phyloP scores from a whole-genome alignment of 1,140 invertebrate species.

The Papilio polytes region DNA sequence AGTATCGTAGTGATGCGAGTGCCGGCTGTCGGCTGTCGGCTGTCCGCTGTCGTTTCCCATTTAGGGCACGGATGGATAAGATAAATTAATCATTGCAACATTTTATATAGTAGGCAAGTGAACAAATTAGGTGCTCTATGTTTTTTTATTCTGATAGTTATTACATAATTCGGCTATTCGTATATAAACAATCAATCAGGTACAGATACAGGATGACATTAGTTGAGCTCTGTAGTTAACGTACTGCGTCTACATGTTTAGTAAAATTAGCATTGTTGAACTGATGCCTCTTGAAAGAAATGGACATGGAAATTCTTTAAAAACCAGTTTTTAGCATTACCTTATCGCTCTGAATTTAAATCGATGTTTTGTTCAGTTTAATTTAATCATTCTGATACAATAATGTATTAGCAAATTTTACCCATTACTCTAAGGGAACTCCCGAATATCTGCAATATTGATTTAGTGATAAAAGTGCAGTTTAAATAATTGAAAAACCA shows the following conservation, averaged over 20 bases:
- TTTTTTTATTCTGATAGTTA: neutral
- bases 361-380: neutral
- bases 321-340: neutral
- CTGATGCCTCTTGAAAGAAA: neutral
- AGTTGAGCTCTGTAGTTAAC: no score
- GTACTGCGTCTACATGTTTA: neutral
- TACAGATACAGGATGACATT: no score
- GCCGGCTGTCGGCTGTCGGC: neutral
- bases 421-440: neutral
- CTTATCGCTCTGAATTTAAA: neutral
- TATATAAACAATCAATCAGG: neutral
- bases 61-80: conserved; percentile 46
- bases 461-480: neutral
- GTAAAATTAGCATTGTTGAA: neutral
- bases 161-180: neutral
- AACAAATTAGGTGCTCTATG: neutral
- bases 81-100: conserved; percentile 39
- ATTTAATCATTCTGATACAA: neutral
- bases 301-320: neutral
- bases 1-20: conserved; percentile 1
- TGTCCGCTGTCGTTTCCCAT: conserved; percentile 7
- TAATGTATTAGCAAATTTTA: neutral
- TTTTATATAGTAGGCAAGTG: neutral
- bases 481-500: neutral
- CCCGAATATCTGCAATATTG: neutral